phyloP scores from a whole-genome alignment of 2,888 invertebrate species.

The Parasteatoda lunata region DNA sequence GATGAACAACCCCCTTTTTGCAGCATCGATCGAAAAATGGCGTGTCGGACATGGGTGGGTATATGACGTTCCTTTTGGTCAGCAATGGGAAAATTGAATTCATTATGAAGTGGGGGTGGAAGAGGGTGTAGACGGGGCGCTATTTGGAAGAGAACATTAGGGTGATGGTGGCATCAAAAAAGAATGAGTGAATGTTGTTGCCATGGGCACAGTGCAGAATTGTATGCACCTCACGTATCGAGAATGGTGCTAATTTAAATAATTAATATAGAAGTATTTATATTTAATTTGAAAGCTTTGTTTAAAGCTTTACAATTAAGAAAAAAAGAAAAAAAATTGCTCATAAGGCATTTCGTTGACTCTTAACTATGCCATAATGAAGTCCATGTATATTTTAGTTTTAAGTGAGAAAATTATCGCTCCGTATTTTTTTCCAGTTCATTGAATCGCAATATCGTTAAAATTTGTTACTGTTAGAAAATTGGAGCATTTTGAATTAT shows the following conservation, averaged over 20 bases:
- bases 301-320: too few species aligned
- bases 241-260: not conserved
- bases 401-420: too few species aligned
- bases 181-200: constrained; percentile 11
- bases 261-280: too few species aligned
- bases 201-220: constrained; percentile 27
- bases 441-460: too few species aligned
- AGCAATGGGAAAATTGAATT: constrained; percentile 57
- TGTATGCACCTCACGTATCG: not conserved
- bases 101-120: constrained; percentile 36
- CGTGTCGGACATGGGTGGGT: constrained; percentile 38
- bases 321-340: too few species aligned
- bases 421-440: too few species aligned
- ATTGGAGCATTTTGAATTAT: too few species aligned
- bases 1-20: constrained; percentile 12
- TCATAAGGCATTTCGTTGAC: too few species aligned
- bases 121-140: not conserved
- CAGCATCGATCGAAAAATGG: constrained; percentile 52
- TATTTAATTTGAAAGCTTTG: too few species aligned
- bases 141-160: not conserved
- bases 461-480: too few species aligned
- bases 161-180: not conserved
- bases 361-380: too few species aligned
- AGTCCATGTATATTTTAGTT: too few species aligned
- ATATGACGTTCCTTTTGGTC: constrained; percentile 27